These are phyloP conservation scores for Drosophila dunni DNA, from an alignment of 1,140 invertebrate genomes.

Conservation along the genomic window DNA sequence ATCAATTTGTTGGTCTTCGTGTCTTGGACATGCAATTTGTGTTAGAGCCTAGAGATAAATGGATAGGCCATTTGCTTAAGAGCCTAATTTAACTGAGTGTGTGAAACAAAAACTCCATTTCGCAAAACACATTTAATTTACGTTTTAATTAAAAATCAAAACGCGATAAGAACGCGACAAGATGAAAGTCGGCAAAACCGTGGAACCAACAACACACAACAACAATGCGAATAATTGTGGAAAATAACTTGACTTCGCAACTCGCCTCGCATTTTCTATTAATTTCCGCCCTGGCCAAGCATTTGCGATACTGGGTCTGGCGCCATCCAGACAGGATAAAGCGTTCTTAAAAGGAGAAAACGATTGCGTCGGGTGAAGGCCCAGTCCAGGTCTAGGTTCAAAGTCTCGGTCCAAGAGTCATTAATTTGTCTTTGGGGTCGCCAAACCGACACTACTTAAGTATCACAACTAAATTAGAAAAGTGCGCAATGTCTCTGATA, in stretches of 20 bases:
- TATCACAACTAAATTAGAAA: constrained; percentile 81
- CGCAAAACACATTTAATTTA: constrained; percentile 63
- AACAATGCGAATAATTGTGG: constrained; percentile 40
- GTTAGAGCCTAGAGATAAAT: constrained; percentile 57
- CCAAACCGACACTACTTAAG: constrained; percentile 65
- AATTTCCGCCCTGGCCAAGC: constrained; percentile 67
- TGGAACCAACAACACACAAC: constrained; percentile 30
- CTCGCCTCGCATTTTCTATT: constrained; percentile 45
- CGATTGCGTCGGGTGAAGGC: constrained; percentile 26
- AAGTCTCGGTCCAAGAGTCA: constrained; percentile 56
- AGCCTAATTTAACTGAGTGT: constrained; percentile 69
- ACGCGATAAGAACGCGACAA: constrained; percentile 67
- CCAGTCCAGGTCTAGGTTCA: no score
- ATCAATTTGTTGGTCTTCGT: constrained; percentile 42
- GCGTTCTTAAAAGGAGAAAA: constrained; percentile 27
- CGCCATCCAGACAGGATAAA: constrained; percentile 65
- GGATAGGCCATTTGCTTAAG: constrained; percentile 62
- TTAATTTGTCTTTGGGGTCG: constrained; percentile 74
- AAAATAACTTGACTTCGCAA: constrained; percentile 61
- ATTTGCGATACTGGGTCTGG: constrained; percentile 71
- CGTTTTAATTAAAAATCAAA: constrained; percentile 81
- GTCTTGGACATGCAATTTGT: constrained; percentile 53
- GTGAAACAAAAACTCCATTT: constrained; percentile 71
- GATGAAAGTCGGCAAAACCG: constrained; percentile 47
- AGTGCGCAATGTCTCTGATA: constrained; percentile 20